Conservation (phyloP, 2,113 vertebrate species). For the Bujurquina vittata region DNA sequence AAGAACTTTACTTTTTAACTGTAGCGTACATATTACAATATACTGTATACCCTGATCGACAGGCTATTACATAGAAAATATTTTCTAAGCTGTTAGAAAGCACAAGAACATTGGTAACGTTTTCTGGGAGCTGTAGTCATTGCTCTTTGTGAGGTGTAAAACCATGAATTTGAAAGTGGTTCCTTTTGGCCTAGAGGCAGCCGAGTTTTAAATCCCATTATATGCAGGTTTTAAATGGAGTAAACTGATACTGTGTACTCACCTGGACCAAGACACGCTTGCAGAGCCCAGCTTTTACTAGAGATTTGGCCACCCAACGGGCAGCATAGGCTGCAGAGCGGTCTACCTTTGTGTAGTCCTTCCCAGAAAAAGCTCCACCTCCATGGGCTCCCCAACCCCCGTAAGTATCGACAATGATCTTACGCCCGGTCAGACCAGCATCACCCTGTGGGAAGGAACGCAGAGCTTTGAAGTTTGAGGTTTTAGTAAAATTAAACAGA, state of each 20-base stretch:
- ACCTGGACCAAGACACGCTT: conserved; percentile 93
- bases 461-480: not conserved
- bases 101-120: not conserved
- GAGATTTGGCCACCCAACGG: conserved; percentile 96
- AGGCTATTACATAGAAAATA: not conserved
- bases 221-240: not conserved
- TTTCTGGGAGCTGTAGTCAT: not conserved
- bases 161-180: not conserved
- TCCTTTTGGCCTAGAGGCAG: not conserved
- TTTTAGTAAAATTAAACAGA: no score
- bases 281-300: conserved; percentile 93
- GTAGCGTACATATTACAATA: not conserved
- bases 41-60: not conserved
- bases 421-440: conserved; percentile 93
- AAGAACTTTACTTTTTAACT: not conserved
- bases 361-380: conserved; percentile 95
- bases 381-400: conserved; percentile 97
- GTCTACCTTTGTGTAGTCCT: conserved; percentile 97
- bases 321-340: conserved; percentile 95
- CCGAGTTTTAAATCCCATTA: not conserved
- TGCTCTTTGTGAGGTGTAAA: not conserved
- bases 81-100: not conserved
- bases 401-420: conserved; percentile 96
- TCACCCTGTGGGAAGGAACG: conserved; percentile 82
- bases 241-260: conserved; percentile 17